Percentiles rank a stretch among this genome's conserved stretches.
Evolutionary conservation across 2,113 vertebrate genomes (phyloP).

Genomic region (Ptychochromis oligacanthus): DNA sequence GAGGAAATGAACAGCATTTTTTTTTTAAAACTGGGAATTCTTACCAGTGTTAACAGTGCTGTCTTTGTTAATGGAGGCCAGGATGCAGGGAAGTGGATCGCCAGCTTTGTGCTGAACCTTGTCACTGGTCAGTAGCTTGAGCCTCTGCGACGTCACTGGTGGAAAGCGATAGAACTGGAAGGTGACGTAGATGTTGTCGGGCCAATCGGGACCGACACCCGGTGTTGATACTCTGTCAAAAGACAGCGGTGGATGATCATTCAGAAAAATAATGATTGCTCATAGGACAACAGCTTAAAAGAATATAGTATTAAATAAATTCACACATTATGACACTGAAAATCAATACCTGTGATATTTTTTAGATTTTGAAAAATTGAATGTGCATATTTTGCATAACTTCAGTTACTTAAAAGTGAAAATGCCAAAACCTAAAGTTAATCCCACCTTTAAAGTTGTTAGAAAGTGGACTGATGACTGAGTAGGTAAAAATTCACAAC

Average conservation of each 20-base stretch:
- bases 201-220: constrained; percentile 70
- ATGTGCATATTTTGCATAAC: constrained; percentile 49
- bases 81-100: constrained; percentile 70
- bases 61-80: constrained; percentile 77
- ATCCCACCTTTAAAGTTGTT: constrained; percentile 27
- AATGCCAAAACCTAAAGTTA: constrained; percentile 54
- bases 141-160: constrained; percentile 81
- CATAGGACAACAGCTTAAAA: neutral
- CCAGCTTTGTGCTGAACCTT: neutral
- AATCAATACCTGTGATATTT: constrained; percentile 4
- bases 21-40: constrained; percentile 23
- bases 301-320: neutral
- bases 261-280: neutral
- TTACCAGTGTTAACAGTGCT: constrained; percentile 79
- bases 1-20: neutral
- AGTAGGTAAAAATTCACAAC: constrained; percentile 28
- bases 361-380: neutral
- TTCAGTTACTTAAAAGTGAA: constrained; percentile 49
- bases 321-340: neutral
- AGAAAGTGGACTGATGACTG: constrained; percentile 28
- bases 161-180: constrained; percentile 97
- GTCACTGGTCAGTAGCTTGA: constrained; percentile 79
- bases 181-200: constrained; percentile 86
- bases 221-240: constrained; percentile 75
- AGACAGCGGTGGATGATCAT: neutral